Evolutionary conservation across 2,888 invertebrate species (phyloP), one percentile per base, ranked within the genome.

Genomic region (Philaethria dido): DNA sequence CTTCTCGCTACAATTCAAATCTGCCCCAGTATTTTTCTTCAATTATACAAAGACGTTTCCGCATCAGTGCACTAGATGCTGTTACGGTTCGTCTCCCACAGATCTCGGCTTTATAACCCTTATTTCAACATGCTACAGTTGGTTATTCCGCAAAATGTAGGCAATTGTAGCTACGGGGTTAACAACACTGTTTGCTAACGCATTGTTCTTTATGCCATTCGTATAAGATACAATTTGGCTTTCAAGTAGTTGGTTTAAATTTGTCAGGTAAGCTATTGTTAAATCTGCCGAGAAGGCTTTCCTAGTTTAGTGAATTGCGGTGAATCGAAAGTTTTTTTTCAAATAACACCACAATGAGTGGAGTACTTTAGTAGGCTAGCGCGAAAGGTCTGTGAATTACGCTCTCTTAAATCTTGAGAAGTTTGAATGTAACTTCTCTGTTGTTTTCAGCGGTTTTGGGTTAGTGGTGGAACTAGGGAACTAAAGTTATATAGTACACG

Each of bases 31-130:
- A 69, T 72, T 72, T 72, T 72, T 70, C 72, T 70, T 68, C 70
- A 70, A 72, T 70, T 72, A 67, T 67, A 70, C 69, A 69, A 72
- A 72, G 70, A 67, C 64, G 63, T 70, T 72, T 72, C 72, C 69
- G 72, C 72, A 64, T 70, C 64, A 72, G 69, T 47, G 69, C 70
- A 61, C 70, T 64, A 59, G 69, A 68, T 65, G 65, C 63, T 62
- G 70, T 65, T 66, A 66, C 64, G 69, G 62, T 62, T 54, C 29
- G 62, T 60, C 60, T 64, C 66, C 9, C 59, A 25, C 59, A 33
- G 45, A 59, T 64, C 62, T 42, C 54, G 8, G 36, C 50, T 25
- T 52, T 18, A 52, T 59, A 57, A 50, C 62, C 69, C 64, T 60
- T 71, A 71, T 69, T 47, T 54, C 69, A 42, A 62, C 59, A 36